Conservation (phyloP, 1,140 invertebrate species). For the Mylabris phalerata region DNA sequence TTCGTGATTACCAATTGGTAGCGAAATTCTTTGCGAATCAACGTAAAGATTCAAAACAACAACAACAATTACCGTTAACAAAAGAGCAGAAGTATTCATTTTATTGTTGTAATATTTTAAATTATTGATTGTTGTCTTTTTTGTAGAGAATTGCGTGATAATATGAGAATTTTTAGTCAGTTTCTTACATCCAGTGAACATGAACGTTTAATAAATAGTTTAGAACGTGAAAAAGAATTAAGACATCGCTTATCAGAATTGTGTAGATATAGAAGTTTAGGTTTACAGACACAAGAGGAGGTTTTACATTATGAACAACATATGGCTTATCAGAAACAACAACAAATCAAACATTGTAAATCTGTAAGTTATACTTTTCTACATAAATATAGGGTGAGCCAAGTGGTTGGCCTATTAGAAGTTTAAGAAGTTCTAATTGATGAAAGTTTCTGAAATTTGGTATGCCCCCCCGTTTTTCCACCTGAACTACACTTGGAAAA, state of each 20-base stretch:
- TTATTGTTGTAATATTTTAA: not conserved
- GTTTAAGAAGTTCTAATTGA: too few relatives aligned
- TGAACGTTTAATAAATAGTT: constrained; percentile 64
- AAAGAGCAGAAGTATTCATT: constrained; percentile 65
- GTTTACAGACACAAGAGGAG: constrained; percentile 72
- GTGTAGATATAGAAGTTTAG: constrained; percentile 71
- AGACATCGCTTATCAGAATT: constrained; percentile 75
- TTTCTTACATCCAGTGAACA: constrained; percentile 82
- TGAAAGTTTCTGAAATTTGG: too few relatives aligned
- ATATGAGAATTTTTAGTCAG: constrained; percentile 76
- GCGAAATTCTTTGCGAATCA: constrained; percentile 65
- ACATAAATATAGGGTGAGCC: not conserved
- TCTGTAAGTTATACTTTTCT: constrained; percentile 47
- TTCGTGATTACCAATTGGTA: constrained; percentile 78
- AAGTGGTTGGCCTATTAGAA: too few relatives aligned
- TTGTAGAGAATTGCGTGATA: constrained; percentile 67
- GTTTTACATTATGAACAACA: constrained; percentile 77
- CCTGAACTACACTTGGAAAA: too few relatives aligned
- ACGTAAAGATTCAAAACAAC: constrained; percentile 56
- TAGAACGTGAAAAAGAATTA: constrained; percentile 78
- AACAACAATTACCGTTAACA: constrained; percentile 53
- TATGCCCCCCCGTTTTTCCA: too few relatives aligned
- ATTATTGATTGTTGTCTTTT: constrained; percentile 2
- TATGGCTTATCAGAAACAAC: constrained; percentile 47
- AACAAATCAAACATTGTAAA: constrained; percentile 46